Percentiles rank a stretch among this genome's conserved stretches.
These are phyloP conservation scores for Triplophysa siluroides DNA, from an alignment of 2,113 vertebrate genomes.

Conservation along the genomic window DNA sequence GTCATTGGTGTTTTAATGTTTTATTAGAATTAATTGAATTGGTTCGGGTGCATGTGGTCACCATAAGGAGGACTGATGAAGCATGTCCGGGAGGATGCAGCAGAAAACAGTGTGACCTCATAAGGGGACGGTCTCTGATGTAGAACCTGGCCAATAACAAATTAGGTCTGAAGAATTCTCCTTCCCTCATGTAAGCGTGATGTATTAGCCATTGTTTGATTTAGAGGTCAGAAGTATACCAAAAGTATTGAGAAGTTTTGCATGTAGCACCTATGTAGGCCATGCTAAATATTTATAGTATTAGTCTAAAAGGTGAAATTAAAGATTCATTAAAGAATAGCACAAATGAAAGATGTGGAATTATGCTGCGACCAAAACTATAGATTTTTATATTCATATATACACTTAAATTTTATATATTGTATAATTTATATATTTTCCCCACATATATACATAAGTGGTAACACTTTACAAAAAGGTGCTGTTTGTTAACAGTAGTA, in stretches of 20 bases:
- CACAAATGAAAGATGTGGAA: too few relatives aligned
- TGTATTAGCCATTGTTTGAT: slow-evolving; percentile 14
- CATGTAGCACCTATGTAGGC: background rate
- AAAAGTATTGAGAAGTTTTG: background rate
- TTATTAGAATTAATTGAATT: slow-evolving; percentile 36
- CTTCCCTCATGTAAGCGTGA: slow-evolving; percentile 6
- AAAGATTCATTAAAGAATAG: too few relatives aligned
- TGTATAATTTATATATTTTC: too few relatives aligned
- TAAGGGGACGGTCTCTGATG: slow-evolving; percentile 4
- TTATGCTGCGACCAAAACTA: too few relatives aligned
- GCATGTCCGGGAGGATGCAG: slow-evolving; percentile 11
- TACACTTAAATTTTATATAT: too few relatives aligned
- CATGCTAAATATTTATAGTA: background rate
- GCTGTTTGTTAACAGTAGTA: too few relatives aligned
- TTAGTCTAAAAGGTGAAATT: too few relatives aligned
- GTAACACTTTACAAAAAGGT: too few relatives aligned
- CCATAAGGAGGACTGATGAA: slow-evolving; percentile 19
- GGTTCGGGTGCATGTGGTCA: slow-evolving; percentile 9
- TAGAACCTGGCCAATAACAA: slow-evolving; percentile 6
- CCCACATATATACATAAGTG: too few relatives aligned
- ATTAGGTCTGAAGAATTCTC: slow-evolving; percentile 15
- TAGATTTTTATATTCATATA: too few relatives aligned
- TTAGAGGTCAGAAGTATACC: slow-evolving; percentile 4
- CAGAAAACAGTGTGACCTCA: slow-evolving; percentile 20
- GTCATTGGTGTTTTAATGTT: slow-evolving; percentile 23